Evolutionary conservation across 2,113 vertebrate genomes (phyloP).

Genomic region (Dipodomys ordii): DNA sequence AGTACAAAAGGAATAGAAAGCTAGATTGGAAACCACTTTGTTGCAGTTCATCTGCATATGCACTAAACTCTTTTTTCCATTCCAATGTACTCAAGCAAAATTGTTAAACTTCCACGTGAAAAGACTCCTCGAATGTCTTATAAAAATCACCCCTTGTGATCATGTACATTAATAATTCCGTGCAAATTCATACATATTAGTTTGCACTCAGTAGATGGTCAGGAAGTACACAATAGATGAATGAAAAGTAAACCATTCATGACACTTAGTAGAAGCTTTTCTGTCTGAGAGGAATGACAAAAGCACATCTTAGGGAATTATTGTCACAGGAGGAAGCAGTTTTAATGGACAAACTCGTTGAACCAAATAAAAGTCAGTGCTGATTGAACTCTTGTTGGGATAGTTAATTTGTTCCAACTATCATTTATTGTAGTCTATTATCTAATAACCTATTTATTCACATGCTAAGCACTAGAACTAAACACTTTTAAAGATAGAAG

Average conservation of each 20-base stretch:
- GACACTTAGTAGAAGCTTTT: constrained; percentile 72
- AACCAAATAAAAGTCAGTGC: constrained; percentile 67
- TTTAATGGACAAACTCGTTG: constrained; percentile 49
- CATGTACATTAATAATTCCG: background rate
- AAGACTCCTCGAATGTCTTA: background rate
- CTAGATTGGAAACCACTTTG: background rate
- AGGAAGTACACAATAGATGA: constrained; percentile 43
- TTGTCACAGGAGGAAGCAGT: background rate
- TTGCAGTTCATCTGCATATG: constrained; percentile 47
- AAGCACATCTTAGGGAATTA: background rate
- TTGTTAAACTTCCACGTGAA: constrained; percentile 65
- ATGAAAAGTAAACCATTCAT: constrained; percentile 65
- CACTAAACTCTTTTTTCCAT: constrained; percentile 43
- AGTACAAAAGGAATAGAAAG: background rate
- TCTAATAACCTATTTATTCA: constrained; percentile 62
- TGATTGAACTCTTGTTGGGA: constrained; percentile 49
- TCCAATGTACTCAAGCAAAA: constrained; percentile 23
- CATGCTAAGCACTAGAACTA: constrained; percentile 67
- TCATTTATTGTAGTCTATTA: constrained; percentile 50
- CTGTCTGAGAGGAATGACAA: constrained; percentile 61
- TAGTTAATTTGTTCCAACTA: constrained; percentile 72
- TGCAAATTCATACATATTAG: background rate
- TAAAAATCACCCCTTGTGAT: constrained; percentile 20
- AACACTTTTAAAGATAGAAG: constrained; percentile 64
- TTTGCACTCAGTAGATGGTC: background rate